Conservation (phyloP, 2,888 invertebrate species). For the Drosophila pseudotalamancana region DNA sequence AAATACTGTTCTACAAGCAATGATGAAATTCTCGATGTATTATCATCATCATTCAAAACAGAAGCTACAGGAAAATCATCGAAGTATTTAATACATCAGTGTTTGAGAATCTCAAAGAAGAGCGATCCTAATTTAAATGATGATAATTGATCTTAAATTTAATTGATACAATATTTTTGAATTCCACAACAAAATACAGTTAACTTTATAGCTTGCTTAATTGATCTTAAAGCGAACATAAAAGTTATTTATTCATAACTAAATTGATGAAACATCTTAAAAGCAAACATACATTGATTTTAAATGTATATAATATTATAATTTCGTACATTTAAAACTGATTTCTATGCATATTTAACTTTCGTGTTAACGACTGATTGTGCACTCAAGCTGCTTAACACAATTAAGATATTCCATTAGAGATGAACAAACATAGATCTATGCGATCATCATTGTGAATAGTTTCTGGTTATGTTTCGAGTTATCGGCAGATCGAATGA, state of each 20-base stretch:
- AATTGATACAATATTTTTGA: too few species aligned
- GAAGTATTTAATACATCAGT: too few species aligned
- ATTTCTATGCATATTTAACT: slow-evolving; percentile 8
- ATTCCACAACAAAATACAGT: not conserved
- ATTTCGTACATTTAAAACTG: not conserved
- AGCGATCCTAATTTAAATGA: too few species aligned
- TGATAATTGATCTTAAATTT: too few species aligned
- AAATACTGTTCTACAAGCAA: too few species aligned
- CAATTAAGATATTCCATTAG: slow-evolving; percentile 41
- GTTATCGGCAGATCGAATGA: slow-evolving; percentile 4
- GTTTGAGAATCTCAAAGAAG: too few species aligned
- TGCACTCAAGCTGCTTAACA: slow-evolving; percentile 22
- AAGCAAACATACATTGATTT: not conserved
- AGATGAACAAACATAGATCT: slow-evolving; percentile 17
- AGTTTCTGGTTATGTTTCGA: slow-evolving; percentile 11
- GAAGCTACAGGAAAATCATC: too few species aligned
- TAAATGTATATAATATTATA: not conserved
- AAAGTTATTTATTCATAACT: not conserved
- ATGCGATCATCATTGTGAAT: slow-evolving; percentile 48
- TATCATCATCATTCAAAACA: too few species aligned
- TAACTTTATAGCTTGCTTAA: not conserved
- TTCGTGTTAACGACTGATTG: slow-evolving; percentile 21
- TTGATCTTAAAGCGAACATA: not conserved
- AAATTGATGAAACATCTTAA: not conserved
- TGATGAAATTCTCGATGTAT: too few species aligned